Conservation (phyloP, 1,140 invertebrate genomes). For the Pachypsylla venusta region DNA sequence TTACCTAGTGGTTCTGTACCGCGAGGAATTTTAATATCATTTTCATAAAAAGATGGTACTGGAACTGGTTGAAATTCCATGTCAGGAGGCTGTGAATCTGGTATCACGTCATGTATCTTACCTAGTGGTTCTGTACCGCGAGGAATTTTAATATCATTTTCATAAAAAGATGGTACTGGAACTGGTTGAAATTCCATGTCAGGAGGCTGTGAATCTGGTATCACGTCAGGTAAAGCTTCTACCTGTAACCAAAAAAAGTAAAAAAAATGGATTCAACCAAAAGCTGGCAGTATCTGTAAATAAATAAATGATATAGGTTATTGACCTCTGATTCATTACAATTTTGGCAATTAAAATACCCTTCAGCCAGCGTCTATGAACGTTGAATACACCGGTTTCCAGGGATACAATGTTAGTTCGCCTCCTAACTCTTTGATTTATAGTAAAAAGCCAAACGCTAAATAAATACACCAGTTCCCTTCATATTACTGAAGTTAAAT, state of each 20-base stretch:
- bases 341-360: too few species aligned
- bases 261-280: too few species aligned
- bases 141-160: conserved; percentile 40
- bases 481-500: too few species aligned
- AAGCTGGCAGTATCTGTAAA: too few species aligned
- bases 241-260: conserved; percentile 15
- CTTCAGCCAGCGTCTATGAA: too few species aligned
- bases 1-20: conserved; percentile 41
- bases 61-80: conserved; percentile 27
- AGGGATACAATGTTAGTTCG: too few species aligned
- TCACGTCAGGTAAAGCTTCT: conserved; percentile 11
- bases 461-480: too few species aligned
- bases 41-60: conserved; percentile 40
- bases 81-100: conserved; percentile 11
- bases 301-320: too few species aligned
- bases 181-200: conserved; percentile 26
- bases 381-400: too few species aligned
- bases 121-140: conserved; percentile 42
- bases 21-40: conserved; percentile 41
- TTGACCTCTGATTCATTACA: too few species aligned
- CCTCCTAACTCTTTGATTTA: too few species aligned
- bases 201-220: conserved; percentile 14
- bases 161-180: conserved; percentile 39
- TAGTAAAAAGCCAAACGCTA: too few species aligned
- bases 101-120: conserved; percentile 25